Evolutionary conservation across 2,888 invertebrate genomes (phyloP), one percentile per base, ranked within the genome.

Genomic region (Chrysolina oricalcia): DNA sequence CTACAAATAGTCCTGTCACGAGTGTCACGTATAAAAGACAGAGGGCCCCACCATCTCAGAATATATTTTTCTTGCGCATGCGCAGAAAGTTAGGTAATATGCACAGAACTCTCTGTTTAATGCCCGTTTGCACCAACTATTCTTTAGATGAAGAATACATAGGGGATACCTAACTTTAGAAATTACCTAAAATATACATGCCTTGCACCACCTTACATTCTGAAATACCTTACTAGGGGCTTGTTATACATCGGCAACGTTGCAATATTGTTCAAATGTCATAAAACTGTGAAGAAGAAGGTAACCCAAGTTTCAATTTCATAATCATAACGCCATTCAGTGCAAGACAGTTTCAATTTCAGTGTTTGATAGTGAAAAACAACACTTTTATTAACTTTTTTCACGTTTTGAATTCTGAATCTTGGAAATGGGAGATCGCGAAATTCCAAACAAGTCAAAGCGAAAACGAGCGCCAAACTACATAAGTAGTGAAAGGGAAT

Each of bases 401-500:
- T 46, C 5, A 46, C 10, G 46, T 46, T 46, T 9, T 50, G 19
- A 19, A 6, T 48, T 50, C 0, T 17, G 17, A 50, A 50, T 50
- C 50, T 50, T 50, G 50, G 6, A 50, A 50, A 50, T 50, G 50
- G 50, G 19, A 50, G 50, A 50, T 50, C 19, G 1, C 50, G 50
- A 50, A 50, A n/a, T 50, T 50, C 19, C 19, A 1, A 50, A 50
- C n/a, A 50, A 50, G 50, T n/a, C 50, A 50, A 50, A 50, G 50
- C n/a, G 50, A 50, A 50, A 50, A 50, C 50, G 50, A 50, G 50
- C 50, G 50, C 50, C 50, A 50, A 50, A 50, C 50, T 50, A 50
- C 50, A 50, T 19, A 50, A 50, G 50, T 50, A 50, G 50, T 50
- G 50, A 50, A 50, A 50, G 50, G 19, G 50, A 50, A 50, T 50